Evolutionary conservation across 2,113 vertebrate genomes (phyloP).

Genomic region (Hippoglossus stenolepis): DNA sequence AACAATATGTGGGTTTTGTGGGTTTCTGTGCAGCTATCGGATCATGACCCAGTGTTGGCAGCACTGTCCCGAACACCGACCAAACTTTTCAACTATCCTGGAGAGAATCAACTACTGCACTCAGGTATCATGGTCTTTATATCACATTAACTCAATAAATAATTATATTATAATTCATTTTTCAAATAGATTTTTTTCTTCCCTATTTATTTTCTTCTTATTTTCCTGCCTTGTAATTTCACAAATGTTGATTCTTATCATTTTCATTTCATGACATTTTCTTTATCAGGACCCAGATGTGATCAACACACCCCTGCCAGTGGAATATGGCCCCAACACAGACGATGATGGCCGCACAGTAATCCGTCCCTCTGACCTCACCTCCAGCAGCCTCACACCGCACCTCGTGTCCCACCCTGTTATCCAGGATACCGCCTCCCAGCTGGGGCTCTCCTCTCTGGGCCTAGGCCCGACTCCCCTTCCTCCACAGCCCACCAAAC

Average conservation of each 20-base stretch:
- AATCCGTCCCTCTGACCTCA: conserved; percentile 78
- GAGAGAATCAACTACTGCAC: conserved; percentile 92
- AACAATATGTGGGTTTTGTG: not conserved
- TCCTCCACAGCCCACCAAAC: conserved; percentile 73
- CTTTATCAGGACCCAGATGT: conserved; percentile 89
- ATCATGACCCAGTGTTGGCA: conserved; percentile 97
- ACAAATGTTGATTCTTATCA: not conserved
- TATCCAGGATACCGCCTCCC: conserved; percentile 69
- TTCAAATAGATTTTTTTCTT: not conserved
- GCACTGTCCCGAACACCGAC: conserved; percentile 91
- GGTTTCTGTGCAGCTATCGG: conserved; percentile 82
- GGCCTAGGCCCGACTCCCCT: conserved; percentile 35
- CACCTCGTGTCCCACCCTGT: conserved; percentile 79
- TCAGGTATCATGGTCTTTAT: conserved; percentile 82
- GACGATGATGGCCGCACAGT: conserved; percentile 85
- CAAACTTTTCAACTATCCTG: conserved; percentile 90
- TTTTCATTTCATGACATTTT: not conserved
- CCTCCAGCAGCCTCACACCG: conserved; percentile 82
- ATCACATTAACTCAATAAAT: not conserved
- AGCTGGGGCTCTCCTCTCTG: conserved; percentile 57
- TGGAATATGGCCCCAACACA: conserved; percentile 83
- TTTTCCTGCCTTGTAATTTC: not conserved
- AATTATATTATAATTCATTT: too few species aligned
- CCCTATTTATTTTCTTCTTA: not conserved
- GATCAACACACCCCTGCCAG: conserved; percentile 88